phyloP scores from a whole-genome alignment of 2,113 vertebrate genomes.

The Cyanocitta stelleri region DNA sequence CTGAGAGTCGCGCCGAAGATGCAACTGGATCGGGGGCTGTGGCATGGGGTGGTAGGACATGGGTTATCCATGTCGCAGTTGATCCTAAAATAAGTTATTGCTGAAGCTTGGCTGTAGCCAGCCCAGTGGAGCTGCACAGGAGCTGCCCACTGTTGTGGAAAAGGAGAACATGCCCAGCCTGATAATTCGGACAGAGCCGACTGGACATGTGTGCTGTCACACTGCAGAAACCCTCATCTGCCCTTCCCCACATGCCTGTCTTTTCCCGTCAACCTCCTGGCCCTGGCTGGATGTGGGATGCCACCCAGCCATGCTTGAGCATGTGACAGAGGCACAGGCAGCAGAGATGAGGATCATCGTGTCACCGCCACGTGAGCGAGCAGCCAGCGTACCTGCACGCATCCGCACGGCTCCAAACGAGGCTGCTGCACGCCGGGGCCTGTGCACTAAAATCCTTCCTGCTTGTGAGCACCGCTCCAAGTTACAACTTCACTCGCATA shows the following conservation, averaged over 20 bases:
- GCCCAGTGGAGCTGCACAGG: accelerated
- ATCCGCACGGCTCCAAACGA: accelerated
- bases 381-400: accelerated
- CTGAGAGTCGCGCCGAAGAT: accelerated
- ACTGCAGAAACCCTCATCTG: background rate
- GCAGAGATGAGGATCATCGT: accelerated
- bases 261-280: accelerated
- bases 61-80: accelerated
- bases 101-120: background rate
- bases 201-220: accelerated
- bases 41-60: accelerated
- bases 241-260: accelerated
- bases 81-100: accelerated
- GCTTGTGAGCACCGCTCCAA: accelerated
- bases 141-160: accelerated
- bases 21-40: background rate
- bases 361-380: accelerated
- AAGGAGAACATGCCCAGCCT: accelerated
- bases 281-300: accelerated
- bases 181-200: accelerated
- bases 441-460: accelerated
- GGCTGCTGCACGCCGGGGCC: background rate
- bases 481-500: accelerated
- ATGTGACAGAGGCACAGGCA: accelerated
- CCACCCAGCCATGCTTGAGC: accelerated